Evolutionary conservation across 2,888 invertebrate species (phyloP), one percentile per base, ranked within the genome.

Genomic region (Microctonus hyperodae): DNA sequence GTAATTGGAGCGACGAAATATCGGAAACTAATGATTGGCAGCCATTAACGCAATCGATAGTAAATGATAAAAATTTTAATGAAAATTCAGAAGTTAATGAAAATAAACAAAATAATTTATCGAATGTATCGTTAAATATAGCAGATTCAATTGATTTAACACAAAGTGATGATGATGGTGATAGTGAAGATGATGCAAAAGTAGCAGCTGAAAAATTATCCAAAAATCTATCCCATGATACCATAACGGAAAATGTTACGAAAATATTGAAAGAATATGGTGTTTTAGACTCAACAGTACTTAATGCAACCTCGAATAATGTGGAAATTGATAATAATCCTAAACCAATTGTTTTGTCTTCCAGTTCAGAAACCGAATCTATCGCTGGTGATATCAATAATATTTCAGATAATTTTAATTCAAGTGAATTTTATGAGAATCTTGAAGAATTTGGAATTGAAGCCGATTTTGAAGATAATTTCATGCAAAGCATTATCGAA

Each of bases 331-430:
- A 22, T n/a, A 9, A 37, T 31, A 22, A 33, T 64, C 48, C 69
- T 10, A 74, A 73, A 61, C 72, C 73, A 22, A 74, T 76, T 68
- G 50, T 71, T 1, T 59, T 76, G 56, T 65, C 68, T 22, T 74
- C 74, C 16, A 73, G 70, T 67, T 68, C 74, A 2, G 72, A 73
- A 22, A 22, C 51, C n/a, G 53, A 48, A 16, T 4, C 13, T 35
- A 72, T 67, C 31, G 20, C 6, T 51, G 37, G 13, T 59, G 61
- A 53, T 5, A 22, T 48, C 5, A 31, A 67, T 55, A 35, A 59
- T 10, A 37, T 51, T 20, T 48, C 10, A 13, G 37, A 67, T 5
- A n/a, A n/a, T 23, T 10, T 10, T 13, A 23, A 25, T 28, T 10
- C 23, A 50, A 25, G n/a, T 1, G 20, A 9, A 5, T 11, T 1